phyloP scores from a whole-genome alignment of 1,140 invertebrate species.

The Akabosia matsudoensis region DNA sequence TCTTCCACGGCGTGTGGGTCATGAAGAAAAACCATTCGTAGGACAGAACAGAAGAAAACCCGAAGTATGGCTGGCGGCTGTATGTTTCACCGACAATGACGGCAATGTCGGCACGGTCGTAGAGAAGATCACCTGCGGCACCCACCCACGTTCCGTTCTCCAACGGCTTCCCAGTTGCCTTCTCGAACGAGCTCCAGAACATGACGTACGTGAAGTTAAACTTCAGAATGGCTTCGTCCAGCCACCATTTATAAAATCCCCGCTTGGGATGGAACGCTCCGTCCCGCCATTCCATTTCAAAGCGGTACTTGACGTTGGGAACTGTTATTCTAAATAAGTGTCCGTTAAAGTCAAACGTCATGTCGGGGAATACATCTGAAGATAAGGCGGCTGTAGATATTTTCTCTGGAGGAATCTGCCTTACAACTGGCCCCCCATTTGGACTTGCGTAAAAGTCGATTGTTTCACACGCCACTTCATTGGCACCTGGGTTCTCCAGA shows the following conservation, averaged over 20 bases:
- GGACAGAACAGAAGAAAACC: background rate
- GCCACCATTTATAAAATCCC: background rate
- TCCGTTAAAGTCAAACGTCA: background rate
- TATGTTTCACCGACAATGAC: background rate
- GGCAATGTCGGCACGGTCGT: background rate
- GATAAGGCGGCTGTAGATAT: background rate
- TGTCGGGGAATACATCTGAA: background rate
- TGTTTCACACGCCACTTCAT: background rate
- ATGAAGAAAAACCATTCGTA: constrained; percentile 13
- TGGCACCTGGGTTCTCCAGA: background rate
- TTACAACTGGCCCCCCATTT: background rate
- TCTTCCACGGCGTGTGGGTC: background rate
- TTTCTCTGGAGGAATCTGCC: background rate
- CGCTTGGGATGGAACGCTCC: background rate
- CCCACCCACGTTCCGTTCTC: constrained; percentile 5
- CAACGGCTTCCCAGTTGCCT: background rate
- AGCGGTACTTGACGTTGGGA: background rate
- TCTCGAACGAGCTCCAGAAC: background rate
- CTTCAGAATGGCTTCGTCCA: background rate
- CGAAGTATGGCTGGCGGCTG: background rate
- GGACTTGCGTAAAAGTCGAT: background rate
- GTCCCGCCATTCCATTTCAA: background rate
- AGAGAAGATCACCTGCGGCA: background rate
- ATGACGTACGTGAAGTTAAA: constrained; percentile 11
- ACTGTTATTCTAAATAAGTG: background rate